phyloP scores from a whole-genome alignment of 2,113 vertebrate genomes.

The Neolamprologus ventralis region DNA sequence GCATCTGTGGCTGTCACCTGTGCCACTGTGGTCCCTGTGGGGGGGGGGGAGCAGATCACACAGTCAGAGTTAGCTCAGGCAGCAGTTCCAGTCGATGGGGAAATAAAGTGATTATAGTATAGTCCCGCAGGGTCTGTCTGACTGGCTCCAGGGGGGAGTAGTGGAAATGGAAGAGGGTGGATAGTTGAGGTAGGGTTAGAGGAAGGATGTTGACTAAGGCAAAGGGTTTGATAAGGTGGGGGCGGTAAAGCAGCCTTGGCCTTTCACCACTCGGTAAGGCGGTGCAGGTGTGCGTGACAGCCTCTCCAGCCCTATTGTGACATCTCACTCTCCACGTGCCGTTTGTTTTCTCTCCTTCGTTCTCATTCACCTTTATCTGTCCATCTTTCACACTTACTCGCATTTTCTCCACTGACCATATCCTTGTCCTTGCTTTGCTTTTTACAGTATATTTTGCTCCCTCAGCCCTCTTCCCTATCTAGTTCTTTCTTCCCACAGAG shows the following conservation, averaged over 20 bases:
- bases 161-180: neutral
- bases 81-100: constrained; percentile 44
- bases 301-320: constrained; percentile 26
- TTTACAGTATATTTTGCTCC: neutral
- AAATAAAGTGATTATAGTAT: constrained; percentile 65
- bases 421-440: constrained; percentile 24
- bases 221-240: neutral
- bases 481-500: neutral
- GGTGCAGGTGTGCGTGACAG: constrained; percentile 53
- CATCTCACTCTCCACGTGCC: constrained; percentile 22
- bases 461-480: neutral
- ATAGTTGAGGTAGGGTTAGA: neutral
- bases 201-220: constrained; percentile 14
- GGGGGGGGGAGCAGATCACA: constrained; percentile 5
- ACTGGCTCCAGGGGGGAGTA: constrained; percentile 11
- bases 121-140: constrained; percentile 51
- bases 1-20: constrained; percentile 91
- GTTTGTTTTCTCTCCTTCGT: neutral
- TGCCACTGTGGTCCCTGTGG: constrained; percentile 83
- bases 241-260: neutral
- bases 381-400: constrained; percentile 8
- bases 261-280: neutral
- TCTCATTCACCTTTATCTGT: neutral
- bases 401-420: constrained; percentile 7
- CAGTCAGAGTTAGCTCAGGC: constrained; percentile 27